phyloP scores from a whole-genome alignment of 2,888 invertebrate species.

The Mesochorus sp. region DNA sequence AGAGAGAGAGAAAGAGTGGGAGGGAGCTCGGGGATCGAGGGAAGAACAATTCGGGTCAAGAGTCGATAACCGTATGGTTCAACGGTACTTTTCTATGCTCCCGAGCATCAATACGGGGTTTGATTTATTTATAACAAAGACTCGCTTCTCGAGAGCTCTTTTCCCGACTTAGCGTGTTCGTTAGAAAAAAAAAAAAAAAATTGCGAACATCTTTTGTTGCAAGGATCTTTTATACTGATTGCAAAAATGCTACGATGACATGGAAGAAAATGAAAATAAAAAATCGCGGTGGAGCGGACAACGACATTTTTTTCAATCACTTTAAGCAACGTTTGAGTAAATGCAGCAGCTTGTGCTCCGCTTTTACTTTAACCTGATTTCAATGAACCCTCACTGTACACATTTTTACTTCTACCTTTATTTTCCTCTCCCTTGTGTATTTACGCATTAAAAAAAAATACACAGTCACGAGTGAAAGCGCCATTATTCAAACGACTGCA shows the following conservation, averaged over 20 bases:
- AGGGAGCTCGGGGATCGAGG: no score
- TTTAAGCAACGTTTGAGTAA: conserved; percentile 13
- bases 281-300: conserved; percentile 17
- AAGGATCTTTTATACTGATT: neutral
- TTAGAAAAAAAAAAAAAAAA: no score
- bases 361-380: neutral
- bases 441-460: no score
- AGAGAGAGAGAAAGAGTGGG: no score
- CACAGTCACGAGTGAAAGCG: neutral
- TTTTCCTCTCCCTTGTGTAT: neutral
- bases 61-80: no score
- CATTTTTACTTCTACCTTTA: neutral
- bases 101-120: no score
- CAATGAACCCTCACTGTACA: neutral
- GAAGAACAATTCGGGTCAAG: neutral
- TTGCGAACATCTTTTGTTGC: neutral
- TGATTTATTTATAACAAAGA: conserved; percentile 8
- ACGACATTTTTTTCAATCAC: conserved; percentile 48
- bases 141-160: neutral
- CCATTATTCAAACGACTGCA: conserved; percentile 31
- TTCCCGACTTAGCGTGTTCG: neutral
- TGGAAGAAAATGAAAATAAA: neutral
- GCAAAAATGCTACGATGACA: neutral
- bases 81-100: no score
- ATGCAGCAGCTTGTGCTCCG: neutral